phyloP scores from a whole-genome alignment of 2,888 invertebrate genomes.

The Colletes collaris region DNA sequence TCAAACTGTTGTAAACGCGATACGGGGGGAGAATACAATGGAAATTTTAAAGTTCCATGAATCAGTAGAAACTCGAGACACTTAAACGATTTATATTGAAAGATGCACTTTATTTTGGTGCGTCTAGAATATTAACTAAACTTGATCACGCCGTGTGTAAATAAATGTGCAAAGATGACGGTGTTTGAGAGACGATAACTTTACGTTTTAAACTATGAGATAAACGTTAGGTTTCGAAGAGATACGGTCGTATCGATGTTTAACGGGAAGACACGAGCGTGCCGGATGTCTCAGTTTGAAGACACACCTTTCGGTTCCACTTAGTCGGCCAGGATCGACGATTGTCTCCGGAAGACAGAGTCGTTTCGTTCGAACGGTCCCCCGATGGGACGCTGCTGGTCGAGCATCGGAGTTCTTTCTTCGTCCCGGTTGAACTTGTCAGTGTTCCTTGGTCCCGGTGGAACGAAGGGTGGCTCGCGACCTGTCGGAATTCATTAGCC shows the following conservation, averaged over 20 bases:
- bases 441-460: conserved; percentile 29
- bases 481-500: conserved; percentile 68
- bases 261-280: neutral
- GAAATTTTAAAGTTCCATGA: too few species aligned
- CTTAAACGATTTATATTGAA: too few species aligned
- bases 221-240: neutral
- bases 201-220: too few species aligned
- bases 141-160: too few species aligned
- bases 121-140: too few species aligned
- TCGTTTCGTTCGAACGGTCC: conserved; percentile 9
- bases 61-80: too few species aligned
- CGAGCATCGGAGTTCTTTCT: conserved; percentile 34
- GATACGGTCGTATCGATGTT: neutral
- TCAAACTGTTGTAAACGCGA: too few species aligned
- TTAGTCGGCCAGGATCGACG: conserved; percentile 8
- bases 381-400: neutral
- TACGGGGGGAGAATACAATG: too few species aligned
- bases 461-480: conserved; percentile 7
- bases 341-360: conserved; percentile 6
- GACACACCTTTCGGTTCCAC: neutral
- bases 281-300: neutral
- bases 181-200: too few species aligned
- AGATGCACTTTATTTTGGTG: too few species aligned
- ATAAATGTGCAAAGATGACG: too few species aligned
- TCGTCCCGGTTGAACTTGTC: conserved; percentile 29